Percentiles rank a stretch among this genome's conserved stretches.
Conservation (phyloP, 2,888 invertebrate genomes). For the Nipponacmea schrenckii region DNA sequence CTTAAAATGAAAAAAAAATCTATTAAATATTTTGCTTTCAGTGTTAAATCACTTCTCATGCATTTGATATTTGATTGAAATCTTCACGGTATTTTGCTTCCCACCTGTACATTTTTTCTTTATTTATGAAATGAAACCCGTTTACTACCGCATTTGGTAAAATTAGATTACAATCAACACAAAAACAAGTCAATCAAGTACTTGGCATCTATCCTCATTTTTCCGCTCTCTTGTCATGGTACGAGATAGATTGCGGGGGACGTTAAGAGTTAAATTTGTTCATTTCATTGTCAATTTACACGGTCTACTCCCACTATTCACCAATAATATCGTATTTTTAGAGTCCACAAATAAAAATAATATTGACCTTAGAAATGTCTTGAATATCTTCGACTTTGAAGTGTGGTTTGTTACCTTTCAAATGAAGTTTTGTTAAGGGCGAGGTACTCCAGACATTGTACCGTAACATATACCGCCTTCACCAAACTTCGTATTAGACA, state of each 20-base stretch:
- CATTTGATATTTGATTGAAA: too few species aligned
- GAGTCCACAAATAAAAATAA: not conserved
- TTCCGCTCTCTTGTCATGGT: not conserved
- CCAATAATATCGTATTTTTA: not conserved
- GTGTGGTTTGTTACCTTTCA: not conserved
- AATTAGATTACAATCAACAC: too few species aligned
- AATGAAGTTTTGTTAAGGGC: slow-evolving; percentile 4
- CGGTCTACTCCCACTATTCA: slow-evolving; percentile 4
- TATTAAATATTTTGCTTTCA: too few species aligned
- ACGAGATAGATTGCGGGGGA: slow-evolving; percentile 4
- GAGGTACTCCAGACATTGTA: not conserved
- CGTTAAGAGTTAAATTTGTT: not conserved
- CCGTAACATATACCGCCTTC: too few species aligned
- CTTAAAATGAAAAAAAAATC: too few species aligned
- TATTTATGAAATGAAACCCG: too few species aligned
- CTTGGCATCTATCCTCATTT: too few species aligned
- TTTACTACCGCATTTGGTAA: too few species aligned
- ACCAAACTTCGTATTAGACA: not conserved
- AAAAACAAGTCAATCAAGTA: too few species aligned
- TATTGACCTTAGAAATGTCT: not conserved
- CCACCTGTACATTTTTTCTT: too few species aligned
- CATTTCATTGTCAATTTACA: not conserved
- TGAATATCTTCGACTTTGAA: slow-evolving; percentile 1
- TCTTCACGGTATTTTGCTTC: too few species aligned
- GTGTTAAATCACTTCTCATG: too few species aligned